Base-by-base conservation (phyloP, 2,797 vertebrate species). In the Leptatherina wallacei region DNA sequence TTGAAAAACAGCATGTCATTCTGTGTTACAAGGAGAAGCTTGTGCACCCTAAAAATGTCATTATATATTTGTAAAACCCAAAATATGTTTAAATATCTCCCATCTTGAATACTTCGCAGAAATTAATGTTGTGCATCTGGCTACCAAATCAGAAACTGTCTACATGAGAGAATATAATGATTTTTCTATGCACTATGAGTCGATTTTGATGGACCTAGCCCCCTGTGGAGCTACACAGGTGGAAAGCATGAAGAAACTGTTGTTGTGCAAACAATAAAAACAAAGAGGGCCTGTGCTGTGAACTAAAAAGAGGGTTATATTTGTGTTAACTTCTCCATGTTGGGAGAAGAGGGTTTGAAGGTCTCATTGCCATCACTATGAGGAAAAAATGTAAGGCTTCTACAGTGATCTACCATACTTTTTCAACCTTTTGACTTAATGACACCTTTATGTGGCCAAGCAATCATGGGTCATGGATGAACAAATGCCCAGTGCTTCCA, bases 401-500 rank as follows among this genome's bases (percentile, higher is more conserved):
- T 42, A 2, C 13, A 6, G 40, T 16, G 3, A 42, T 80, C 69
- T 36, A 35, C 33, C 67, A 29, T 29, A 65, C 58, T 71, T 42
- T 59, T 36, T 27, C 6, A 16, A 24, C 84, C 82, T 89, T 86
- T 76, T 83, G 68, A 83, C 84, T 72, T 77, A 58, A 68, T 85
- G 61, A 61, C 74, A 29, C 73, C 75, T 63, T 58, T 81, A 62
- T 54, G 4, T 75, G 70, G 84, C 65, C 32, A 74, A 81, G 82
- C 74, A 85, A 78, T 89, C 66, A 76, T 58, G 59, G 52, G 78
- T 89, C 66, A 77, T 58, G 59, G 52, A 61, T 54, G 85, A 40
- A 78, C 24, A 83, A 66, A 78, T 92, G 68, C 75, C 77, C 89
- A 80, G 80, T 38, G 67, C 77, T 44, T 81, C 73, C 38, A 1